These are phyloP conservation scores for Corythornis madagascariensis DNA, from an alignment of 2,113 vertebrate species.

Conservation along the genomic window DNA sequence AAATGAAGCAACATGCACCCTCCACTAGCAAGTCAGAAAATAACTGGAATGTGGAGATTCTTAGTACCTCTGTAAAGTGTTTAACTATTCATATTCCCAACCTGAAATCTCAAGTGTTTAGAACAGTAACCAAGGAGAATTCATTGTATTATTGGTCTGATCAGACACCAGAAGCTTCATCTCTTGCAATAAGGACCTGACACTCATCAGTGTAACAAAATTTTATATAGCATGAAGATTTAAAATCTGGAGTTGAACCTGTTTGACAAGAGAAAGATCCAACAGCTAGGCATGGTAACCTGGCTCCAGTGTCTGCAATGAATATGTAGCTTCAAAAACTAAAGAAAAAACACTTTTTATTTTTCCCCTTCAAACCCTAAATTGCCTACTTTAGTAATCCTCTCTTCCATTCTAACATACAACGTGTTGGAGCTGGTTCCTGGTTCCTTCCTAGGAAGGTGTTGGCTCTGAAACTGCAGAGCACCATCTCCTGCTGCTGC, in stretches of 20 bases:
- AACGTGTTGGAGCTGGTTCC: background rate
- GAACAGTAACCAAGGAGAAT: background rate
- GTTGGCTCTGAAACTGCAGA: background rate
- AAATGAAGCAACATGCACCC: background rate
- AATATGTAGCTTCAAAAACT: background rate
- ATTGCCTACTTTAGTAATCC: background rate
- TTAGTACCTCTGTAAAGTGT: background rate
- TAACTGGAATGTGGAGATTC: background rate
- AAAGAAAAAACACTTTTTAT: background rate
- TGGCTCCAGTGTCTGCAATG: background rate
- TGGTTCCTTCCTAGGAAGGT: background rate
- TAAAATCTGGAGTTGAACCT: background rate
- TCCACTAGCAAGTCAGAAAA: background rate
- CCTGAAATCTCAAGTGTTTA: background rate
- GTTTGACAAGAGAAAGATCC: background rate
- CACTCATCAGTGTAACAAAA: background rate
- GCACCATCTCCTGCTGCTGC: background rate
- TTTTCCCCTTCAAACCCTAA: background rate
- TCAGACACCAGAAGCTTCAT: background rate
- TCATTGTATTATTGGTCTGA: background rate
- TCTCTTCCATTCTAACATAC: background rate
- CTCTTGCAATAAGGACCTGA: background rate
- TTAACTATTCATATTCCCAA: background rate
- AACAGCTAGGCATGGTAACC: rapidly evolving
- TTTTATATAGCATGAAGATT: background rate